A percentile compares a stretch with the other conserved stretches of the same genome.
These are phyloP conservation scores for Petrolisthes manimaculis DNA, from an alignment of 2,888 invertebrate species.

Conservation along the genomic window DNA sequence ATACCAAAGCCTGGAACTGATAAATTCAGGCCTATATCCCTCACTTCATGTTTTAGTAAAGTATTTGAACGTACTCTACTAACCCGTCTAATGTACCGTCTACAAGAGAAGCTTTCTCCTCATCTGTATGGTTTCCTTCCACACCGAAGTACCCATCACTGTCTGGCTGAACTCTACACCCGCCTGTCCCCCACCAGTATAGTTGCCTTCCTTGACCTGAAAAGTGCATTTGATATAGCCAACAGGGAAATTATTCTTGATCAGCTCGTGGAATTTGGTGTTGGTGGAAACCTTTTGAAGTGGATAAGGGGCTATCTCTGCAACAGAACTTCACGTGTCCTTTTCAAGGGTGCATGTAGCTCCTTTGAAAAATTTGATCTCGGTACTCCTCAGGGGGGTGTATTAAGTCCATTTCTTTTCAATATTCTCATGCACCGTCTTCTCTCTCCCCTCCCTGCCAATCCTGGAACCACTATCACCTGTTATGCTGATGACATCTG, in stretches of 20 bases:
- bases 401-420: background rate
- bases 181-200: slow-evolving; percentile 1
- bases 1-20: slow-evolving; percentile 6
- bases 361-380: background rate
- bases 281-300: background rate
- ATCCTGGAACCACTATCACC: no score
- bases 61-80: background rate
- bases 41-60: background rate
- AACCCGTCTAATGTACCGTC: background rate
- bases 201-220: background rate
- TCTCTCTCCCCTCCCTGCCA: no score
- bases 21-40: no score
- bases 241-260: slow-evolving; percentile 5
- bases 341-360: slow-evolving; percentile 10
- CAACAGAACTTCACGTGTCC: background rate
- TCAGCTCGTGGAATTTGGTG: slow-evolving; percentile 4
- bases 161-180: no score
- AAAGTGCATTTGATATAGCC: background rate
- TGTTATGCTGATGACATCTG: slow-evolving; percentile 1
- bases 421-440: no score
- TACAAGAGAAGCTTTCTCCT: background rate
- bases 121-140: background rate
- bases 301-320: background rate
- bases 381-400: no score
- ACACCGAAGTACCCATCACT: no score